Base-by-base conservation (phyloP, 2,113 vertebrate genomes). In the Eretmochelys imbricata region DNA sequence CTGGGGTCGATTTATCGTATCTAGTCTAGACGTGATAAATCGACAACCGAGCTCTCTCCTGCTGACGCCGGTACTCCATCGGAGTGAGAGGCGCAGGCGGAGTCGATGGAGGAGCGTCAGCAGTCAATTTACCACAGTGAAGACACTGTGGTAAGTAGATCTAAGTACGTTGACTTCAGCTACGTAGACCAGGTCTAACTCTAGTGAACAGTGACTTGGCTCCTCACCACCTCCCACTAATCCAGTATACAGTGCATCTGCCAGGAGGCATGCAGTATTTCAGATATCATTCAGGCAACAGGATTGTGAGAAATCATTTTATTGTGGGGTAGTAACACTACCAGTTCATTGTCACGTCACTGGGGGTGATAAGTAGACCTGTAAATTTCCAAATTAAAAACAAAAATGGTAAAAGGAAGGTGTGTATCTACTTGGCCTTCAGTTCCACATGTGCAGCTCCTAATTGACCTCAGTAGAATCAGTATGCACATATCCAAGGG, bases 291-390 rank as follows among this genome's bases (percentile, higher is more conserved):
- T 35, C 72, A 88, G 84, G 24, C 80, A 50, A 92, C 22, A 82
- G 38, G 49, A 27, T 53, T 0, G 0, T 2, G 57, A 11, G 20
- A 35, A 79, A 29, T 85, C 9, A 0, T 48, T 48, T 92, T 48
- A 50, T 13, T 53, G 29, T 20, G 84, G 25, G 38, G 12, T 0
- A 0, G n/a, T 46, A 82, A 0, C 5, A 2, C 24, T 55, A n/a
- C 65, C 48, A 29, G 83, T 3, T 50, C 84, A 55, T 42, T 0
- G 48, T 76, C 1, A 5, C 10, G 29, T 10, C 91, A 85, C 82
- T 14, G 1, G 0, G 2, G 9, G 85, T 5, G 53, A 75, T 27
- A 51, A 79, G n/a, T 20, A 79, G 72, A 75, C 11, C 84, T 38
- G 65, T 17, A 38, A 38, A 38, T n/a, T 92, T 48, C 72, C 10